Evolutionary conservation across 2,113 vertebrate species (phyloP), one percentile per base, ranked within the genome.

Genomic region (Amia ocellicauda): DNA sequence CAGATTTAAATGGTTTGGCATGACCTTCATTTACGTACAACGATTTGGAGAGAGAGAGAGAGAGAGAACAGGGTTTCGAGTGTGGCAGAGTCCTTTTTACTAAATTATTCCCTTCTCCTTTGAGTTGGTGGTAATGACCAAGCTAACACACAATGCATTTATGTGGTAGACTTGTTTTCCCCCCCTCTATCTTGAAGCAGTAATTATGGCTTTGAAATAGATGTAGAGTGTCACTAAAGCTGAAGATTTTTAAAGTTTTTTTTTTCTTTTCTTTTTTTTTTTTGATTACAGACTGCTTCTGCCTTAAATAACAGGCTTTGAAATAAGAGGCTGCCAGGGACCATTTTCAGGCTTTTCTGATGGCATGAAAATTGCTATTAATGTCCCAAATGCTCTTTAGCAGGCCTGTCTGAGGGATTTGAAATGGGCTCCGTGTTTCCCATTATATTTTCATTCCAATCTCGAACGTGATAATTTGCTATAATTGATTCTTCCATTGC

Each of bases 241-340:
- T 85, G 82, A 87, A 90, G 88, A 86, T 89, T 90, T 88, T 86
- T 91, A 93, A 91, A 90, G 89, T 87, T 91, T 91, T 93, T 77
- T 68, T 41, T 54, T 69, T 55, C 53, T 71, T 68, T 62, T 64
- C 66, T 69, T 63, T 69, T 75, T 71, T 80, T 86, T 85, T 87
- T 92, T 88, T 95, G 91, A 94, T 95, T 94, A 94, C 88, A 93
- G 91, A 92, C 90, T 90, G 91, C 89, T 88, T 91, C 90, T 91
- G 89, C 90, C 85, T 89, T 80, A 98, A 98, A 98, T 99, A 95
- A 97, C 90, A 98, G 94, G 92, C 91, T 98, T 91, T 88, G 80
- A 92, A 96, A 98, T 97, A 92, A 97, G 92, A 91, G 93, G 91
- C 88, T 97, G 94, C 93, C 94, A 99, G 80, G 84, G 70, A 79